phyloP scores from a whole-genome alignment of 2,113 vertebrate species.

The Hydropotes inermis region DNA sequence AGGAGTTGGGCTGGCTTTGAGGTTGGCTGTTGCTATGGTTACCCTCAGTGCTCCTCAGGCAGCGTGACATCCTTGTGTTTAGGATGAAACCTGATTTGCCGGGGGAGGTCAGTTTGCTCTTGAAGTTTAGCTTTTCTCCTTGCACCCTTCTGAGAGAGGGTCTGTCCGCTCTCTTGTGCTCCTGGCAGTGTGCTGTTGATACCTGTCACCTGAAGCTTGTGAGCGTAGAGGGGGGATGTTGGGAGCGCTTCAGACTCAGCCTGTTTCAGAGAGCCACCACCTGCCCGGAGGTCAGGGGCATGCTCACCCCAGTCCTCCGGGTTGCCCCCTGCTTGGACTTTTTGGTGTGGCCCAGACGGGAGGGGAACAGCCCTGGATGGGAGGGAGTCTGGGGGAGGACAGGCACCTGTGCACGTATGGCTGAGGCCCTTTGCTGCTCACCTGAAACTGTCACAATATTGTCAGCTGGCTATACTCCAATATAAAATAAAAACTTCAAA shows the following conservation, averaged over 20 bases:
- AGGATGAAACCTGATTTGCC: background rate
- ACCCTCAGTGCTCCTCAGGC: no score
- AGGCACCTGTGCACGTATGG: rapidly evolving
- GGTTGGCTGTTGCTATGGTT: background rate
- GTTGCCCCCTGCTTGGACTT: background rate
- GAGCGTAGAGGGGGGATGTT: background rate
- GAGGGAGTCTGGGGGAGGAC: background rate
- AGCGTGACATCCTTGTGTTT: background rate
- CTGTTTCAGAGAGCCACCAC: background rate
- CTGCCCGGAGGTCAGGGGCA: background rate
- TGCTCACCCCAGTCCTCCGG: background rate
- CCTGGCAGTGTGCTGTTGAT: background rate
- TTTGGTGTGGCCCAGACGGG: background rate
- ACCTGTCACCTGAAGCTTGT: background rate
- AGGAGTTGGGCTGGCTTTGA: background rate
- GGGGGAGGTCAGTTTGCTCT: background rate
- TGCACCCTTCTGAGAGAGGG: background rate
- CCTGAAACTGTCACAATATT: background rate
- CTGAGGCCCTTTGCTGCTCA: background rate
- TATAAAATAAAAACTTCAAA: background rate
- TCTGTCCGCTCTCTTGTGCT: no score
- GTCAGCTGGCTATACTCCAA: background rate
- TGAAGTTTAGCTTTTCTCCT: background rate
- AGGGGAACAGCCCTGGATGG: background rate
- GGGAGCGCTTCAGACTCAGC: background rate